Conservation (phyloP, 1,140 invertebrate species). For the Orussus abietinus region DNA sequence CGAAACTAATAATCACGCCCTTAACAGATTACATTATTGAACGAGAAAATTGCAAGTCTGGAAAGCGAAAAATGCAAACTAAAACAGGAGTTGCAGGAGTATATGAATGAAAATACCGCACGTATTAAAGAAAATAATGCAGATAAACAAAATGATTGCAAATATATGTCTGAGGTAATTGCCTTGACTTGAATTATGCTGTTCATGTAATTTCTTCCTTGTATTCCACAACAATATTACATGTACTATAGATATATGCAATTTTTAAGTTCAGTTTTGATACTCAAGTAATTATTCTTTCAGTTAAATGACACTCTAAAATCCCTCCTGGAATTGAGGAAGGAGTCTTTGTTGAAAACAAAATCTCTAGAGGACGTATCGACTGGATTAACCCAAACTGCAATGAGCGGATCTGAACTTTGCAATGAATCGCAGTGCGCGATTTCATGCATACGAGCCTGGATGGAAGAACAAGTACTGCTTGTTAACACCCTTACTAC, state of each 20-base stretch:
- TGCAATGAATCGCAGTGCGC: conserved; percentile 37
- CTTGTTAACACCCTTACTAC: conserved; percentile 22
- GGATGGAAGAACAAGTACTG: conserved; percentile 37
- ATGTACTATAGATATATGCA: conserved; percentile 4
- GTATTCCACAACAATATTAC: conserved; percentile 6
- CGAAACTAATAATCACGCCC: conserved; percentile 5
- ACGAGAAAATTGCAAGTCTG: conserved; percentile 22
- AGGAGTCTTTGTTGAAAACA: conserved; percentile 35
- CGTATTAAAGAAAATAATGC: conserved; percentile 32
- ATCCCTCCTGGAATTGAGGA: conserved; percentile 30
- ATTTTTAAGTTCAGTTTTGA: not conserved
- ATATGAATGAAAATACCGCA: conserved; percentile 30
- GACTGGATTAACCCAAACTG: conserved; percentile 32
- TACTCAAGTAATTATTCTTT: conserved; percentile 13
- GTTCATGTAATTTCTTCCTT: not conserved
- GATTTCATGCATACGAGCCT: conserved; percentile 33
- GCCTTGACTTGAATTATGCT: not conserved
- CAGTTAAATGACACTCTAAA: conserved; percentile 34
- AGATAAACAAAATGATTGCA: conserved; percentile 33
- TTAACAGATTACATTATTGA: conserved; percentile 18
- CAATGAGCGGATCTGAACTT: conserved; percentile 32
- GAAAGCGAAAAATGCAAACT: conserved; percentile 31
- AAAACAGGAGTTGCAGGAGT: conserved; percentile 32
- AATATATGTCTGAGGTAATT: conserved; percentile 34
- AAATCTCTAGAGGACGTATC: conserved; percentile 33